Conservation (phyloP, 2,113 vertebrate genomes). For the Echinops telfairi region DNA sequence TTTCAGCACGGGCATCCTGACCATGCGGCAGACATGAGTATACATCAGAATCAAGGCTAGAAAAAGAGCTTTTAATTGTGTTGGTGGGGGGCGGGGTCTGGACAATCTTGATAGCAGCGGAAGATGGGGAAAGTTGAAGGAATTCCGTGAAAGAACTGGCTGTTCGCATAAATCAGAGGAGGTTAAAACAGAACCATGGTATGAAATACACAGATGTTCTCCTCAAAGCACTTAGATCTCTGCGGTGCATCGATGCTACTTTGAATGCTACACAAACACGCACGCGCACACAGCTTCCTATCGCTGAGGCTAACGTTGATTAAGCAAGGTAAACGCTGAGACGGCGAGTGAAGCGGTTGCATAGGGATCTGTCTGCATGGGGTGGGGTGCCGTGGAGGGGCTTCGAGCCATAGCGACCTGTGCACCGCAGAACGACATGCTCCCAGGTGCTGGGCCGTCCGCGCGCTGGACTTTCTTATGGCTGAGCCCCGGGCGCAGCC, state of each 20-base stretch:
- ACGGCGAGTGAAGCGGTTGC: neutral
- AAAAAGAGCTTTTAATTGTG: slow-evolving; percentile 60
- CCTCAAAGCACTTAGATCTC: neutral
- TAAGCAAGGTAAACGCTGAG: neutral
- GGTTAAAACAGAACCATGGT: slow-evolving; percentile 56
- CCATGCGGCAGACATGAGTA: neutral
- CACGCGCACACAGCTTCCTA: neutral
- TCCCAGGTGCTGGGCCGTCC: too few relatives aligned
- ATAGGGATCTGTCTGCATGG: too few relatives aligned
- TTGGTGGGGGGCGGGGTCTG: neutral
- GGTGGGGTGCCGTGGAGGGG: too few relatives aligned
- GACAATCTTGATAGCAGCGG: slow-evolving; percentile 52
- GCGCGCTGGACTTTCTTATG: too few relatives aligned
- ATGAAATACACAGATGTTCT: slow-evolving; percentile 26
- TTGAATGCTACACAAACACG: neutral
- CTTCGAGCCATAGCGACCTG: too few relatives aligned
- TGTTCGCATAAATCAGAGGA: slow-evolving; percentile 53
- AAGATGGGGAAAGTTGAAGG: slow-evolving; percentile 5
- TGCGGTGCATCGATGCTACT: slow-evolving; percentile 1
- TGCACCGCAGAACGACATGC: too few relatives aligned
- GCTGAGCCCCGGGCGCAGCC: too few relatives aligned
- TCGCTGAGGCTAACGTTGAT: neutral
- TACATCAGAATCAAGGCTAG: slow-evolving; percentile 57
- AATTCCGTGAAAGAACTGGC: slow-evolving; percentile 30
- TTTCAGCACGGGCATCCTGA: neutral